A percentile compares a stretch with the other conserved stretches of the same genome.
phyloP scores from a whole-genome alignment of 2,888 invertebrate genomes.

The Leptinotarsa tumamoca region DNA sequence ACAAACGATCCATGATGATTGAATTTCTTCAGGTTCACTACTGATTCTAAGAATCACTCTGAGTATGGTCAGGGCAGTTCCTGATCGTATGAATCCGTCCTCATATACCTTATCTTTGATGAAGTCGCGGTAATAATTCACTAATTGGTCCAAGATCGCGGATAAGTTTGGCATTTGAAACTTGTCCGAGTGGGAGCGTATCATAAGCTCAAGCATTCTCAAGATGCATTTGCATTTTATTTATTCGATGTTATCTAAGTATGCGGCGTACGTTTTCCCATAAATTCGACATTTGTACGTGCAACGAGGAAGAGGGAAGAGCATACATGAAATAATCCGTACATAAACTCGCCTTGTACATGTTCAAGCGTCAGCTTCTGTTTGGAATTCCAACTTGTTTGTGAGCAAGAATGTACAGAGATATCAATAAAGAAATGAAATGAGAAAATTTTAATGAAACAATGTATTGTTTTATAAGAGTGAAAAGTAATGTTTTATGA shows the following conservation, averaged over 20 bases:
- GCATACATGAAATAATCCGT: constrained; percentile 33
- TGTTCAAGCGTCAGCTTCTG: constrained; percentile 30
- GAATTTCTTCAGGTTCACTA: not conserved
- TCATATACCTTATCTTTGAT: constrained; percentile 26
- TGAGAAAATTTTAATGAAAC: no score
- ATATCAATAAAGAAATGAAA: no score
- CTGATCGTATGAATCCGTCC: not conserved
- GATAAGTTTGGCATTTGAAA: constrained; percentile 18
- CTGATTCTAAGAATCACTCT: not conserved
- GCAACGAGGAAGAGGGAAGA: constrained; percentile 23
- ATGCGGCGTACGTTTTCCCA: constrained; percentile 17
- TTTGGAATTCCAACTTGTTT: constrained; percentile 24
- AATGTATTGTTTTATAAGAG: no score
- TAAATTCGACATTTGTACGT: constrained; percentile 33
- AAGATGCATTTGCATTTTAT: constrained; percentile 13
- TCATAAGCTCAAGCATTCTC: constrained; percentile 17
- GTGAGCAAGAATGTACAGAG: not conserved
- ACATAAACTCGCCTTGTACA: constrained; percentile 8
- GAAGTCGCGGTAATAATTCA: constrained; percentile 30
- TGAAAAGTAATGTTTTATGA: no score
- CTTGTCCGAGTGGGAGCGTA: not conserved
- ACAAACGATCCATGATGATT: not conserved
- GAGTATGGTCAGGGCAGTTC: not conserved
- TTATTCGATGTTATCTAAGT: constrained; percentile 18
- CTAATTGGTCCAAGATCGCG: constrained; percentile 35